Evolutionary conservation across 2,113 vertebrate species (phyloP), one percentile per base, ranked within the genome.

Genomic region (Salvelinus alpinus): DNA sequence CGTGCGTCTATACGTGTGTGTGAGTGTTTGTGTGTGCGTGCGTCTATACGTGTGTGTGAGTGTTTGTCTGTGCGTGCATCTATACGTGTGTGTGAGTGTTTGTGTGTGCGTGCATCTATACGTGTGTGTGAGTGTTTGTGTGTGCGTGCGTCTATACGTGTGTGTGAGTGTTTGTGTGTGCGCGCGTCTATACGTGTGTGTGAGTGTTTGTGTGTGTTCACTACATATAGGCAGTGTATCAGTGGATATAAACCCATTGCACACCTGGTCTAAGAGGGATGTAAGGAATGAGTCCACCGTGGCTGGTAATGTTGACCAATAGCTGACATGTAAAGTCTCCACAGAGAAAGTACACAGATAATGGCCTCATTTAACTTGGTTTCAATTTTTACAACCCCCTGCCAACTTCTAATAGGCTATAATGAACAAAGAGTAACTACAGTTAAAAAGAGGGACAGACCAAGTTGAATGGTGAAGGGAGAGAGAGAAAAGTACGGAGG

Each of bases 331-430:
- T 82, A 70, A 64, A 70, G 5, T 2, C 74, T 27, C 1, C 70
- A 51, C 12, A 8, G 18, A 1, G 65, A 38, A 48, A 64, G 71
- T 70, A 69, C 75, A 86, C 74, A 85, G 70, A 38, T 73, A 68
- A 76, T 62, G 48, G 34, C 38, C 51, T 68, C 16, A 34, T 29
- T 34, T 27, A 67, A 34, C 83, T 84, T 85, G 3, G 82, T 78
- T 84, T 81, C 73, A 44, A 14, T 4, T 20, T 82, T 80, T 73
- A 18, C 73, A 78, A 64, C 29, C 60, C 5, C 72, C 73, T 79
- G 81, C 60, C 71, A 80, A 80, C 74, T 70, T 76, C 59, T 59
- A 66, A 76, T 60, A 72, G 73, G 73, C 76, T 13, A 76, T 88
- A 86, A 88, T 83, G 85, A 87, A 13, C 13, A 34, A 44, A 20